Evolutionary conservation across 1,140 invertebrate genomes (phyloP), one percentile per base, ranked within the genome.

Genomic region (Habropoda laboriosa): DNA sequence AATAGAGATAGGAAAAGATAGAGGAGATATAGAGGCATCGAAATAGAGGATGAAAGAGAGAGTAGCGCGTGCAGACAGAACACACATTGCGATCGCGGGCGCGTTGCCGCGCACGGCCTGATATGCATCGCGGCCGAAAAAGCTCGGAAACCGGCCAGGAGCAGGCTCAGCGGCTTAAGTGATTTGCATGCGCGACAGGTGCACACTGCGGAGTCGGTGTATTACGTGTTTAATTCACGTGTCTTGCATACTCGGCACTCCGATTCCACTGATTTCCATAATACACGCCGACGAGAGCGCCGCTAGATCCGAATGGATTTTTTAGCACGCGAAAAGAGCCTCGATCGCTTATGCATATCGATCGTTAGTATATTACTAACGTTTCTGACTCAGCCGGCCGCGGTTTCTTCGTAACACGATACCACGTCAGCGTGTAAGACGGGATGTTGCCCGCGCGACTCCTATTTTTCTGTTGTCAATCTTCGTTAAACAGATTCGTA

Each of bases 151-250:
- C 74, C 80, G 82, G 79, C 77, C 84, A 66, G 51, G 71, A 51
- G 60, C 76, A 61, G 68, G 81, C 72, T 73, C 80, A 71, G 71
- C 77, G 76, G 80, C 81, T 86, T 83, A 86, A 81, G 82, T 86
- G 82, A 90, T 90, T 88, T 89, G 87, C 89, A 90, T 90, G 86
- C 89, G 85, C 88, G 87, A 89, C 89, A 90, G 87, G 88, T 89
- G 88, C 88, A 80, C 88, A 79, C 77, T 81, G 82, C 83, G 78
- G 61, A 79, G 66, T 85, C 83, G 79, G 82, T 89, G 89, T 89
- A 90, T 90, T 89, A 90, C 85, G 89, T 89, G 88, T 89, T 89
- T 88, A 89, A 89, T 90, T 89, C 87, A 89, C 87, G 87, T 90
- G 86, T 88, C 85, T 85, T 76, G 82, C 87, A 89, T 89, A 88